A percentile compares a stretch with the other conserved stretches of the same genome.
Evolutionary conservation across 64 coral and sea anemone genomes (phyloP).

Genomic region (Platygyra sinensis): DNA sequence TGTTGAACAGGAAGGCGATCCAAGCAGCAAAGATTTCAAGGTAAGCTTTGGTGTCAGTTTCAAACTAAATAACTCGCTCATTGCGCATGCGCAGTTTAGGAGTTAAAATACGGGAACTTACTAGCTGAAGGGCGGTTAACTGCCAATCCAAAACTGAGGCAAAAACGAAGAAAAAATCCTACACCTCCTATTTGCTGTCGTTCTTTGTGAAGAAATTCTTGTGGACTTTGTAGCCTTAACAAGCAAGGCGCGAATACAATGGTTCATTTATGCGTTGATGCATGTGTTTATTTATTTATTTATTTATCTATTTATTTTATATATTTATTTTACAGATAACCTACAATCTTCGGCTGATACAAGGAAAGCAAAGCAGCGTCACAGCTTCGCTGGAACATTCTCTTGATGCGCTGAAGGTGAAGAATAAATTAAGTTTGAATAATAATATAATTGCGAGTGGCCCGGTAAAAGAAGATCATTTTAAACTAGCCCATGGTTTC

Average conservation of each 20-base stretch:
- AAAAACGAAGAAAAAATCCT: too few relatives aligned
- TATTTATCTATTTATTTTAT: background rate
- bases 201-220: too few relatives aligned
- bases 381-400: conserved; percentile 42
- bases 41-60: background rate
- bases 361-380: conserved; percentile 72
- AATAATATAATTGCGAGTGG: too few relatives aligned
- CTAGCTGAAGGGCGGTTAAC: too few relatives aligned
- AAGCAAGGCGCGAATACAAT: too few relatives aligned
- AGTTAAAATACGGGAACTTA: background rate
- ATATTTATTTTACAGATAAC: conserved; percentile 54
- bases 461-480: too few relatives aligned
- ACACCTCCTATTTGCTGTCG: too few relatives aligned
- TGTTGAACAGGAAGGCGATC: conserved; percentile 71
- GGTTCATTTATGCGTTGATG: too few relatives aligned
- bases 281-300: background rate
- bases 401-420: conserved; percentile 26
- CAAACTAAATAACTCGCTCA: background rate
- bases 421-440: background rate
- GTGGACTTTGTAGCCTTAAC: too few relatives aligned
- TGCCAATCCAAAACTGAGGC: too few relatives aligned
- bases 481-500: too few relatives aligned
- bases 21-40: conserved; percentile 82
- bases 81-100: too few relatives aligned
- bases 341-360: conserved; percentile 74